Base-by-base conservation (phyloP, 2,797 vertebrate genomes). In the Micropoecilia bifurca region DNA sequence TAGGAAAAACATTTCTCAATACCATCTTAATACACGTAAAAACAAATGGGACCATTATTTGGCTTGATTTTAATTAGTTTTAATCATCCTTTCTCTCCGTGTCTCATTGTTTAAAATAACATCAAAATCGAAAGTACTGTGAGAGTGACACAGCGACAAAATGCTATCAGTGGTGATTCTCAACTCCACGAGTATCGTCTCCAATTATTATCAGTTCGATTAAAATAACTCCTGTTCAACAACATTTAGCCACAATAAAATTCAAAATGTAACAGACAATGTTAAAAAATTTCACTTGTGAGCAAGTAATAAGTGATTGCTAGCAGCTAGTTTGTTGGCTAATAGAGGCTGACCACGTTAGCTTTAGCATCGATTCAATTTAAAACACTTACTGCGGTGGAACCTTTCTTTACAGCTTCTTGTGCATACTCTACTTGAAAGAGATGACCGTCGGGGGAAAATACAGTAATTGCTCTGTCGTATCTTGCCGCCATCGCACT, bases 371-470 rank as follows among this genome's bases (percentile, higher is more conserved):
- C 84, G 86, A 84, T 84, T 84, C 66, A 18, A 78, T 73, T 74
- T 36, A 7, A 4, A 28, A 10, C 45, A 84, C 97, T 95, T 89
- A 97, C 97, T 84, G 96, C 97, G 0, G 97, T 98, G 47, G 97
- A 98, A 7, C 97, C 97, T 87, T 97, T 98, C 90, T 98, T 97
- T 80, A 97, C 97, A 0, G 97, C 97, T 80, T 97, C 97, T 80
- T 97, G 97, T 5, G 97, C 97, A 85, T 98, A 98, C 87, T 98
- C 97, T 84, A 98, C 97, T 93, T 98, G 97, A 71, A 98, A 97
- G 2, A 98, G 95, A 78, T 98, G 97, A 0, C 97, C 97, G 0
- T 98, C 97, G 0, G 97, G 97, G 28, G 97, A 97, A 81, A 98
- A 98, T 0, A 98, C 97, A 3, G 97, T 98, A 63, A 98, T 98